Base-by-base conservation (phyloP, 1,140 invertebrate species). In the Heliconius nattereri region DNA sequence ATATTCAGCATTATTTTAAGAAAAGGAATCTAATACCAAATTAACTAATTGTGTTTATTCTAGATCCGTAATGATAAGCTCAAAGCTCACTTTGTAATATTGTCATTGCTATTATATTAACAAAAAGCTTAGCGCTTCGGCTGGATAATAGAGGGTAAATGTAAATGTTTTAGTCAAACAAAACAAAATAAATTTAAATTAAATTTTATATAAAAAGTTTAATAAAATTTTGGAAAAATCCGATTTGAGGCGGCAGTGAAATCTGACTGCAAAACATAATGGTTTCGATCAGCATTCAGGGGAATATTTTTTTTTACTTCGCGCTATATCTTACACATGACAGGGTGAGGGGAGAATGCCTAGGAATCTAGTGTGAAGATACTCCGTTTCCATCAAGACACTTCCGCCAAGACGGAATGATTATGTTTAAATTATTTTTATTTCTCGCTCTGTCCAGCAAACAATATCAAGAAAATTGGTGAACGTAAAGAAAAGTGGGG, bases 21-120 rank as follows among this genome's bases (percentile, higher is more conserved):
- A 57, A 66, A 26, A 57, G 54, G 54, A 57, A 23, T 2, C n/a
- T 26, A 11, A 26, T 66, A 13, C 23, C 60, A 66, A n/a, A 66
- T 66, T 66, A 29, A 66, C 9, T 66, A 26, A 66, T 66, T 26
- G 11, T 66, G 60, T 66, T 66, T 66, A 66, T 66, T 66, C 26
- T 66, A 66, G 60, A n/a, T 66, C 60, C 20, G 60, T 23, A 66
- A 66, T 66, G 60, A 66, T 66, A 66, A 26, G 60, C 23, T 66
- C 60, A 66, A 26, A 66, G 26, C 60, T 66, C 57, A 60, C 60
- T 66, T 66, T 29, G 60, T 66, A 66, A 66, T 66, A 66, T 66
- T 66, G 23, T 66, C 20, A 66, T 66, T 66, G 8, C 60, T n/a
- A 66, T 66, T 66, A 66, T 66, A 66, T 29, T 66, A 66, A 66